These are phyloP conservation scores for Hucho hucho DNA, from an alignment of 2,113 vertebrate species.

Conservation along the genomic window DNA sequence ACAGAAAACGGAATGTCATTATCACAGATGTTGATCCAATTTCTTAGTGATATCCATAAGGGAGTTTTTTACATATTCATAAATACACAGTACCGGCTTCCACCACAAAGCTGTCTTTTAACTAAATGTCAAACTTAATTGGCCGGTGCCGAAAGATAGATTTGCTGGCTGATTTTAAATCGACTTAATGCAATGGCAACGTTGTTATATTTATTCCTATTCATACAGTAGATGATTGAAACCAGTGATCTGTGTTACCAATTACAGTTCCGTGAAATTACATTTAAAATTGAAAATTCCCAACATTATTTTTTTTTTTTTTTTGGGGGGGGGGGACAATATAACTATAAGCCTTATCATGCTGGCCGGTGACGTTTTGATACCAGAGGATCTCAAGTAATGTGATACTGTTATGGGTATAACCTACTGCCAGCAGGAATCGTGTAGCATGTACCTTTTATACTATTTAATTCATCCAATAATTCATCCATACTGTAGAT, in stretches of 20 bases:
- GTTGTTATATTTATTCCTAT: conserved; percentile 47
- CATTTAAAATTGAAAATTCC: conserved; percentile 4
- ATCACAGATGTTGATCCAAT: conserved; percentile 65
- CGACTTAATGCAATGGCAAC: conserved; percentile 31
- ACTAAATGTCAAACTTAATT: conserved; percentile 69
- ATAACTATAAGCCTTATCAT: conserved; percentile 50
- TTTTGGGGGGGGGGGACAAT: conserved; percentile 8
- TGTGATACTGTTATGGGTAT: conserved; percentile 1
- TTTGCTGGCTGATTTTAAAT: conserved; percentile 52
- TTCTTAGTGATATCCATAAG: conserved; percentile 58
- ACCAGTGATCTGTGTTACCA: conserved; percentile 40
- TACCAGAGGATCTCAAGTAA: not conserved
- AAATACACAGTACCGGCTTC: conserved; percentile 51
- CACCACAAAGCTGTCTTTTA: conserved; percentile 37
- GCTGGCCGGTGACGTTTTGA: not conserved
- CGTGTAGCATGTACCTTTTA: not conserved
- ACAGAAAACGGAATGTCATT: conserved; percentile 42
- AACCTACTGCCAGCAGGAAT: too few relatives aligned
- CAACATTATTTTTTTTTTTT: conserved; percentile 31
- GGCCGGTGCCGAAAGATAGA: conserved; percentile 54
- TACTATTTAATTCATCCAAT: not conserved
- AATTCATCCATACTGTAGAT: not conserved
- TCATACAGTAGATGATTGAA: conserved; percentile 28
- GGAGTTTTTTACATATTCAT: conserved; percentile 54
- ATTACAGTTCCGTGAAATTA: conserved; percentile 34